Percentiles rank a stretch among this genome's conserved stretches.
phyloP scores from a whole-genome alignment of 2,797 vertebrate species.

The Chromobotia macracanthus region DNA sequence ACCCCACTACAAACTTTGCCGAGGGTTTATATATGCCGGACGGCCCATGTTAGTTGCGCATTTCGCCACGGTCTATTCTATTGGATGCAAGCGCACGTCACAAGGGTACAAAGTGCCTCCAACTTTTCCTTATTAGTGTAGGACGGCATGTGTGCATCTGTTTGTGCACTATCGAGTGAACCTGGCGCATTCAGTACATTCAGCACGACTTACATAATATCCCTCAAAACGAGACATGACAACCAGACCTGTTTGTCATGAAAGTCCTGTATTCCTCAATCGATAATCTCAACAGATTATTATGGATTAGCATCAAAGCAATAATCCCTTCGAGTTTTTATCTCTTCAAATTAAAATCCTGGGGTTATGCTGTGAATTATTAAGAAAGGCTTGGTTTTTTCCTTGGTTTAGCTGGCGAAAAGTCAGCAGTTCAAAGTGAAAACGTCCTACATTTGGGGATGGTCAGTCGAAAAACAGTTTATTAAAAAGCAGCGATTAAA shows the following conservation, averaged over 20 bases:
- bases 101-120: constrained; percentile 48
- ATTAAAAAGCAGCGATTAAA: too few species aligned
- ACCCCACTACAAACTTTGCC: constrained; percentile 48
- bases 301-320: too few species aligned
- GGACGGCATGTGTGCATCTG: constrained; percentile 37
- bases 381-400: too few species aligned
- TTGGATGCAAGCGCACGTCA: constrained; percentile 74
- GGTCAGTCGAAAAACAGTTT: too few species aligned
- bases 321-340: too few species aligned
- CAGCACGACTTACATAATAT: constrained; percentile 51
- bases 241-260: not conserved
- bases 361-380: too few species aligned
- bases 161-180: constrained; percentile 53
- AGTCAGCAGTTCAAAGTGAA: too few species aligned
- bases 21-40: constrained; percentile 65
- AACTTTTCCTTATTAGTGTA: constrained; percentile 59
- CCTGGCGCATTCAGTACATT: constrained; percentile 57
- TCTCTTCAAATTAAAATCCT: too few species aligned
- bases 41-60: constrained; percentile 56
- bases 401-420: too few species aligned
- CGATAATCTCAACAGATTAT: too few species aligned
- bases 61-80: constrained; percentile 51
- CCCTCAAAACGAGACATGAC: constrained; percentile 11
- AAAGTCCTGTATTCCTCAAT: not conserved
- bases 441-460: too few species aligned